phyloP scores from a whole-genome alignment of 2,888 invertebrate genomes.

The Catocala sponsa region DNA sequence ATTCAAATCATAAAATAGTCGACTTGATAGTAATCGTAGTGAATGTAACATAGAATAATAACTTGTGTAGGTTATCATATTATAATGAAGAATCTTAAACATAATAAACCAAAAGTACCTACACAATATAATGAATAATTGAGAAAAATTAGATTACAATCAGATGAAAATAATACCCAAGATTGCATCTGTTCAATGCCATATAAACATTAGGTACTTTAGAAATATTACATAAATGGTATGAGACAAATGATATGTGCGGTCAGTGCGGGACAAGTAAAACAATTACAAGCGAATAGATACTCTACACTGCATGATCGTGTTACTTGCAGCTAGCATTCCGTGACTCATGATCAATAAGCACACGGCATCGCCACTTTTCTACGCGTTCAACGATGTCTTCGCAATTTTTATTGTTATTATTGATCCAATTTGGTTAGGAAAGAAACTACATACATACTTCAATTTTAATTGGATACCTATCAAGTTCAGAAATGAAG shows the following conservation, averaged over 20 bases:
- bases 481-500: neutral
- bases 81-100: too few relatives aligned
- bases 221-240: constrained; percentile 23
- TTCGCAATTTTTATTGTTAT: constrained; percentile 41
- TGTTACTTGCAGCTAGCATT: constrained; percentile 37
- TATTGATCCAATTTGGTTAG: constrained; percentile 36
- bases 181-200: constrained; percentile 12
- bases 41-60: too few relatives aligned
- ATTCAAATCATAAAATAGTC: too few relatives aligned
- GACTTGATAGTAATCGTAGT: too few relatives aligned
- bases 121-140: too few relatives aligned
- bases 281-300: constrained; percentile 35
- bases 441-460: constrained; percentile 33
- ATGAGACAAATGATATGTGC: constrained; percentile 28
- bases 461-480: constrained; percentile 14
- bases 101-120: too few relatives aligned
- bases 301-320: constrained; percentile 34
- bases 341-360: constrained; percentile 50
- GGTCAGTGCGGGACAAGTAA: constrained; percentile 32
- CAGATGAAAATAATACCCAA: neutral
- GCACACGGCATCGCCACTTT: constrained; percentile 39
- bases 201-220: constrained; percentile 19
- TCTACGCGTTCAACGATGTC: constrained; percentile 28
- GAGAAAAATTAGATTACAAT: too few relatives aligned
- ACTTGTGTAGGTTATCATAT: too few relatives aligned